Evolutionary conservation across 2,888 invertebrate species (phyloP).

Genomic region (Noctuana brunneofusca): DNA sequence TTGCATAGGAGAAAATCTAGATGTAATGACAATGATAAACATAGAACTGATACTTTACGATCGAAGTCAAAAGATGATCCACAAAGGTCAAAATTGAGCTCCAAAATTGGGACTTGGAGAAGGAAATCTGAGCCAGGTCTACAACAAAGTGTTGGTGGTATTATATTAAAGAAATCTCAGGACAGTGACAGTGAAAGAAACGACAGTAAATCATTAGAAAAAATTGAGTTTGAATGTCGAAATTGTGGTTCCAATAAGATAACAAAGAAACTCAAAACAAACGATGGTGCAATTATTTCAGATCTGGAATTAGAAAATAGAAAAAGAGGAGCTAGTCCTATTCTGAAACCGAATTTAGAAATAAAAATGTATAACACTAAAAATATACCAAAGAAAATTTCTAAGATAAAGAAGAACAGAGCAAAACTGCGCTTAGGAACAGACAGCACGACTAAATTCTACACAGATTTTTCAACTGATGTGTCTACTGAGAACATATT

Average conservation of each 20-base stretch:
- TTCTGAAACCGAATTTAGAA: conserved; percentile 71
- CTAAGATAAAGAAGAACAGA: conserved; percentile 87
- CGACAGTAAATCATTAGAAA: conserved; percentile 65
- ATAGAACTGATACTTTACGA: conserved; percentile 70
- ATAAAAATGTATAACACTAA: conserved; percentile 86
- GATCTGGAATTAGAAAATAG: conserved; percentile 67
- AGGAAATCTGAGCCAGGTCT: conserved; percentile 89
- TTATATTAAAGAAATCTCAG: conserved; percentile 62
- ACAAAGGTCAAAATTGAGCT: conserved; percentile 71
- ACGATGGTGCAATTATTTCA: conserved; percentile 60
- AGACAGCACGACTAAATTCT: conserved; percentile 85
- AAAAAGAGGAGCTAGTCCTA: conserved; percentile 47
- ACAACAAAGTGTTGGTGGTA: conserved; percentile 64
- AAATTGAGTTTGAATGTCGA: conserved; percentile 76
- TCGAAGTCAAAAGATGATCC: conserved; percentile 80
- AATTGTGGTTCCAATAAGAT: conserved; percentile 77
- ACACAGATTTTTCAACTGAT: conserved; percentile 85
- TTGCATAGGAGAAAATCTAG: conserved; percentile 64
- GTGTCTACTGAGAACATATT: conserved; percentile 84
- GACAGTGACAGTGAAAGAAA: conserved; percentile 66
- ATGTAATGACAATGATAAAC: conserved; percentile 63
- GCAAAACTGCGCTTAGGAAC: conserved; percentile 76
- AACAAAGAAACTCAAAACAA: conserved; percentile 56
- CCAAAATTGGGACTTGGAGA: conserved; percentile 86
- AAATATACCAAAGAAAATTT: conserved; percentile 87